Percentiles rank a stretch among this genome's conserved stretches.
Evolutionary conservation across 1,140 invertebrate genomes (phyloP).

Genomic region (Aphaenogaster ashmeadi): DNA sequence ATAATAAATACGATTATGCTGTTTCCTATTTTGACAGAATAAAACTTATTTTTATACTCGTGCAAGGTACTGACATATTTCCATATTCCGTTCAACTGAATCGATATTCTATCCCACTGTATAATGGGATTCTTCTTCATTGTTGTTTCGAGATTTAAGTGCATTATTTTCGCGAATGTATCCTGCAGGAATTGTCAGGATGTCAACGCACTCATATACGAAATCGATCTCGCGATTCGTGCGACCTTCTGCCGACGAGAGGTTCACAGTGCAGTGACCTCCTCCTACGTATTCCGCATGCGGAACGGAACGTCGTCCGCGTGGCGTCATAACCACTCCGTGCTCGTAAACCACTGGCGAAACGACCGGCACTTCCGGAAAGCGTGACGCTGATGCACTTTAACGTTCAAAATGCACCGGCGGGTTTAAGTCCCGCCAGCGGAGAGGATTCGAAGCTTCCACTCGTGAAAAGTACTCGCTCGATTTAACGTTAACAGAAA

Average conservation of each 20-base stretch:
- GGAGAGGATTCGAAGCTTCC: constrained; percentile 7
- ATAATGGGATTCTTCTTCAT: background rate
- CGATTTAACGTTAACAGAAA: constrained; percentile 36
- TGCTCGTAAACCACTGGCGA: constrained; percentile 73
- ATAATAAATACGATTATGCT: background rate
- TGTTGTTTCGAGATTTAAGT: background rate
- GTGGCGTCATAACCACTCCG: constrained; percentile 63
- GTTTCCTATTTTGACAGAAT: background rate
- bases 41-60: background rate
- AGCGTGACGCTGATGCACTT: constrained; percentile 58
- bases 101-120: background rate
- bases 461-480: constrained; percentile 16
- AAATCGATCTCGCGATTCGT: constrained; percentile 74
- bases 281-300: constrained; percentile 32
- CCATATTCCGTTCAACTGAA: background rate
- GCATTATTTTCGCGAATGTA: background rate
- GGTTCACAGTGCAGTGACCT: constrained; percentile 79
- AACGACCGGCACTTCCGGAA: constrained; percentile 76
- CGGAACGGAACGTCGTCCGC: constrained; percentile 53
- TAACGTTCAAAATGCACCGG: constrained; percentile 40
- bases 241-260: constrained; percentile 73
- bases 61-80: background rate
- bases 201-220: background rate
- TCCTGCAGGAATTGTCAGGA: background rate
- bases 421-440: background rate